Evolutionary conservation across 1,140 invertebrate species (phyloP), one percentile per base, ranked within the genome.

Genomic region (Zaprionus vittiger): DNA sequence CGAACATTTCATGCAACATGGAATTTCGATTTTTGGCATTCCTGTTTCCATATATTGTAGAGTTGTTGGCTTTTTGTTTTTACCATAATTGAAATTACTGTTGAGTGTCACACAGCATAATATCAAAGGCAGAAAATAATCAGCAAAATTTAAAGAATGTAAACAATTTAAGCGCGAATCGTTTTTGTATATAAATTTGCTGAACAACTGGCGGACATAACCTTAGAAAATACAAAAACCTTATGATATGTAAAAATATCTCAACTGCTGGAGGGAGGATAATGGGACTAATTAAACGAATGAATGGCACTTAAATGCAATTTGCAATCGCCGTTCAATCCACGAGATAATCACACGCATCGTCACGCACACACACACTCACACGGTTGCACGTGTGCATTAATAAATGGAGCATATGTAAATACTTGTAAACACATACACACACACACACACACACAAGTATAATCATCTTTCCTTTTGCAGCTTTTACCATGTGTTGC

Each of bases 201-300:
- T 41, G 15, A 41, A 41, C 12, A 0, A 41, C 26, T 60, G 57
- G 0, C 14, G 14, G 4, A 63, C 44, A 63, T 63, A 49, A 63
- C 60, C 41, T 49, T 26, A 20, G 17, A 3, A 49, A 4, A 22
- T 20, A 24, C 11, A 20, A 22, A 22, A 22, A 24, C 11, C 24
- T 52, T 11, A 5, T 22, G 9, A 22, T 22, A 20, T 52, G 47
- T 38, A 22, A 26, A 26, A 38, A 20, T 55, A 20, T 65, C 17
- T 34, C 34, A 22, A 54, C 7, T 54, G 47, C 4, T 4, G 12
- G 4, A 12, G 11, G 4, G n/a, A n/a, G 22, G 20, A 55, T 55
- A 55, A 65, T 55, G 20, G 47, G 15, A 65, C 49, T 55, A 65
- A 65, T 65, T 65, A 55, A 65, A 65, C 22, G 62, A 65, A 65